Evolutionary conservation across 2,113 vertebrate genomes (phyloP), one percentile per base, ranked within the genome.

Genomic region (Tupaia chinensis): DNA sequence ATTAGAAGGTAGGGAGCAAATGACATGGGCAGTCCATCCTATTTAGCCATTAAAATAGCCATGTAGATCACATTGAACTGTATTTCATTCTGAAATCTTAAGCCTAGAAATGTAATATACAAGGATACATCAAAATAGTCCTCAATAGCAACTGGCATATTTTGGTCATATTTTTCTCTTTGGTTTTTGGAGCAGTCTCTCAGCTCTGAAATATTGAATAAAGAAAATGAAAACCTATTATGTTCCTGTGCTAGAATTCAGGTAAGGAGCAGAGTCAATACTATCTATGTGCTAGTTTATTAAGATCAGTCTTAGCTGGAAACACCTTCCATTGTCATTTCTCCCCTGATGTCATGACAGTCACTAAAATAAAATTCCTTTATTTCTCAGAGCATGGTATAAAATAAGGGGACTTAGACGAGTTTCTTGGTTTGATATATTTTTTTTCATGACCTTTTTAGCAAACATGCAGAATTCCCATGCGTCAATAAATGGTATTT

Each of bases 181-280:
- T 70, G 63, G 76, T 93, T 77, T 96, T 56, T 53, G 85, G 82
- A 72, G 74, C n/a, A 17, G 60, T 76, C 63, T 76, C 61, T 29
- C 10, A 19, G 19, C 44, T 89, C 82, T 73, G 77, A 87, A 86
- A 91, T 74, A 53, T 63, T 90, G 73, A 82, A 8, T 66, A 77
- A 87, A 61, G 80, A 76, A 95, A 91, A 87, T 34, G 27, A 79
- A 94, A 96, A 86, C 54, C 44, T 80, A 58, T 96, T 61, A 89
- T 56, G 23, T 82, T 73, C 91, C 32, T 5, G 56, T 44, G 4
- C 27, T 81, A 29, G 70, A 58, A 66, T 86, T 22, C 94, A 83
- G 86, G 91, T 94, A 94, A 85, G 27, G 7, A 84, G 78, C 20
- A 44, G 81, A 88, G 68, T 63, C 34, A 29, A 11, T 81, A 70